A percentile compares a stretch with the other conserved stretches of the same genome.
Conservation (phyloP, 2,888 invertebrate species). For the Heliconius aoede region DNA sequence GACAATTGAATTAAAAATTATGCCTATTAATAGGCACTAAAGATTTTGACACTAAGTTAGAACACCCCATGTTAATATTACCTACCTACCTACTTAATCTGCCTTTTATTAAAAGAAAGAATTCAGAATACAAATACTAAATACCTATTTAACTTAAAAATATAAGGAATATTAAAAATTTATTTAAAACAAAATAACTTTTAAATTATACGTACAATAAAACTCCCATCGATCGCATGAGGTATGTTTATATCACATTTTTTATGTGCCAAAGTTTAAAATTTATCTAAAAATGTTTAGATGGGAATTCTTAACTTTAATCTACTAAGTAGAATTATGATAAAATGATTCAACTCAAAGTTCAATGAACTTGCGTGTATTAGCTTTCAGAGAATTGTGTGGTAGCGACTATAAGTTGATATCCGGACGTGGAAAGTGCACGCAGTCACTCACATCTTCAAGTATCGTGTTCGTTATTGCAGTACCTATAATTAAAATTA, state of each 20-base stretch:
- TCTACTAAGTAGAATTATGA: conserved; percentile 36
- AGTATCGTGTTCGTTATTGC: conserved; percentile 73
- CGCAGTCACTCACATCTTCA: conserved; percentile 50
- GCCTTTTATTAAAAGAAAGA: conserved; percentile 2
- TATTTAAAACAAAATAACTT: conserved; percentile 10
- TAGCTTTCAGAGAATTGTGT: conserved; percentile 38
- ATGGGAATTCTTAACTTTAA: conserved; percentile 31
- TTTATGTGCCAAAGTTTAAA: conserved; percentile 70
- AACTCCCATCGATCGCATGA: conserved; percentile 30
- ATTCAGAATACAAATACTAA: neutral
- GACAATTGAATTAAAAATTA: conserved; percentile 53
- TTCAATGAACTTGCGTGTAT: conserved; percentile 36
- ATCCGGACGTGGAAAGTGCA: conserved; percentile 33
- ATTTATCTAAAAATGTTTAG: conserved; percentile 42
- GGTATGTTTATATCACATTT: conserved; percentile 21
- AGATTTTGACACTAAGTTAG: conserved; percentile 33
- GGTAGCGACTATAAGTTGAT: conserved; percentile 32
- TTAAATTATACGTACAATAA: neutral
- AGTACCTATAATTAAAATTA: conserved; percentile 50
- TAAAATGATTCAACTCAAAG: conserved; percentile 27
- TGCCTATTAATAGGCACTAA: conserved; percentile 63
- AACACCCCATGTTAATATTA: conserved; percentile 9
- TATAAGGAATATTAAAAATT: conserved; percentile 8
- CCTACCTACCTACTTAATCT: conserved; percentile 7
- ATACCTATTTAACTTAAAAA: conserved; percentile 9